A percentile compares a stretch with the other conserved stretches of the same genome.
Conservation (phyloP, 2,797 vertebrate genomes). For the Oryzias dopingdopingensis region DNA sequence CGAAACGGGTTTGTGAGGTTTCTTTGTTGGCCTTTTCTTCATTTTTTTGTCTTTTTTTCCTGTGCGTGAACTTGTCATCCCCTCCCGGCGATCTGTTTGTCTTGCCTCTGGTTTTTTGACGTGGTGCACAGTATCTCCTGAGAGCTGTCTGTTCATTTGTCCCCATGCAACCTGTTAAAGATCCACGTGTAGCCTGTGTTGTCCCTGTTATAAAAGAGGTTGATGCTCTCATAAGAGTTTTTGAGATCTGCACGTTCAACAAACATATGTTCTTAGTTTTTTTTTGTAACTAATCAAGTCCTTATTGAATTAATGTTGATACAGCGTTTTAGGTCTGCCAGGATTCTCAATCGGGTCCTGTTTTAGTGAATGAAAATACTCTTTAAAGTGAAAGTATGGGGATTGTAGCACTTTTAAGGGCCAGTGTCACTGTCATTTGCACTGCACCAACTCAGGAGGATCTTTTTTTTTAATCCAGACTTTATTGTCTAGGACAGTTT, state of each 20-base stretch:
- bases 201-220: conserved; percentile 50
- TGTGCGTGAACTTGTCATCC: conserved; percentile 21
- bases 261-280: conserved; percentile 6
- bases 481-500: too few relatives aligned
- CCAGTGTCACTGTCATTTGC: too few relatives aligned
- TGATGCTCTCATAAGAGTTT: conserved; percentile 23
- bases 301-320: conserved; percentile 52
- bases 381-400: too few relatives aligned
- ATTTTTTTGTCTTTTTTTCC: conserved; percentile 10
- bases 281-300: conserved; percentile 17
- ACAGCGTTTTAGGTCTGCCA: conserved; percentile 36
- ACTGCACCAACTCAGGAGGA: too few relatives aligned
- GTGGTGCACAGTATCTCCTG: conserved; percentile 48
- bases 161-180: conserved; percentile 37
- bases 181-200: conserved; percentile 32
- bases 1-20: conserved; percentile 23
- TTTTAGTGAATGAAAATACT: too few relatives aligned
- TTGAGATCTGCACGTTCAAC: neutral
- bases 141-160: conserved; percentile 57
- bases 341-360: conserved; percentile 28
- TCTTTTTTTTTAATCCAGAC: too few relatives aligned
- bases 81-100: conserved; percentile 52
- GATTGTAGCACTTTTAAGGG: too few relatives aligned
- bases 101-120: conserved; percentile 46
- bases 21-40: conserved; percentile 9